Evolutionary conservation across 1,140 invertebrate genomes (phyloP), one percentile per base, ranked within the genome.

Genomic region (Pseudomyrmex flavicornis): DNA sequence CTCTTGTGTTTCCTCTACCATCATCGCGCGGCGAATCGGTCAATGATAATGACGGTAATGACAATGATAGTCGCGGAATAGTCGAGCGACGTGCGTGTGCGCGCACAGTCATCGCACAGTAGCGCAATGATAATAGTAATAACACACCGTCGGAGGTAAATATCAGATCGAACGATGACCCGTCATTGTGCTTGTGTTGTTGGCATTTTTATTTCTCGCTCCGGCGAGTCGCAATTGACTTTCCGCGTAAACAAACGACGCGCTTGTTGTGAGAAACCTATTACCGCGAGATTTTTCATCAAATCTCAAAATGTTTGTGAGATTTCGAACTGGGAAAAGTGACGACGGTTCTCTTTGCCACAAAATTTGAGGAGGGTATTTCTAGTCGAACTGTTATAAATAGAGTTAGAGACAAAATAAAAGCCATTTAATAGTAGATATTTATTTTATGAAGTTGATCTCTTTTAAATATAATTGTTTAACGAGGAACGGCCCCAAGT

Each of bases 61-160:
- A 82, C 52, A 69, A 82, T 75, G 59, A 63, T 82, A 44, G 59
- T n/a, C 22, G 58, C 5, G n/a, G n/a, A n/a, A n/a, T n/a, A n/a
- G n/a, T n/a, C n/a, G n/a, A n/a, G n/a, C n/a, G n/a, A n/a, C n/a
- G n/a, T n/a, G n/a, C n/a, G 17, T 15, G 9, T 35, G 35, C n/a
- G n/a, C n/a, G 26, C 10, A 68, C 50, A 48, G 35, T 59, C 15
- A n/a, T 79, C 66, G 15, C 54, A 44, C 44, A 59, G 70, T 72
- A 68, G 76, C 76, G 2, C 35, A 35, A 35, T 35, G 35, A n/a
- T 80, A 70, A n/a, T 80, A 61, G 72, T 61, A 70, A 50, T 3
- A n/a, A 12, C 44, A 12, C 22, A 66, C 56, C 63, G 48, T 17
- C 8, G 54, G 13, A 10, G 15, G 22, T 70, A 48, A 35, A 80